Evolutionary conservation across 2,888 invertebrate genomes (phyloP), one percentile per base, ranked within the genome.

Genomic region (Drosophila mimetica): DNA sequence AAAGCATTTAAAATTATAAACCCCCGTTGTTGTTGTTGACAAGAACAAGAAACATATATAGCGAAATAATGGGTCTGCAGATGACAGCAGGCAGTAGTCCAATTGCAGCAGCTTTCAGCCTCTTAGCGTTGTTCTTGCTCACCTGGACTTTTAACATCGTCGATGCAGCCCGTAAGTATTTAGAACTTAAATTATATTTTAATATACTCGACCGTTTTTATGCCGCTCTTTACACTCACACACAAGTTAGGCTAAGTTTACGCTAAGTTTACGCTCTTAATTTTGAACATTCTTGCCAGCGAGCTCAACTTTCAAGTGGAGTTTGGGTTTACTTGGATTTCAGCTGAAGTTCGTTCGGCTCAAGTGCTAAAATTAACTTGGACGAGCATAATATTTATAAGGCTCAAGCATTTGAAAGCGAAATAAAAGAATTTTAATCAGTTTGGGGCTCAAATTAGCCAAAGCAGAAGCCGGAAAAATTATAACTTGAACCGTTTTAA

Each of bases 151-250:
- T 90, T 76, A 75, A 81, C 79, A 74, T 84, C 76, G 89, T 91
- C 78, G 89, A 91, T 90, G 91, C 91, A 90, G 89, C 89, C 89
- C 91, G 91, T 91, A 88, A 91, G 91, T 91, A 91, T 81, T 86
- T 44, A 41, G 28, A 37, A 32, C 25, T 8, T n/a, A 54, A 28
- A 16, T 58, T 20, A 25, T 16, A n/a, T 30, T 14, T 53, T 16
- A 16, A 16, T 14, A 8, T 20, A 25, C 20, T 46, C 11, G 44
- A 20, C 18, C n/a, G 25, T 51, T 46, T 28, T 34, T 46, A 55
- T 36, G 36, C 25, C 22, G 25, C 39, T 36, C 57, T 50, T 50
- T 57, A 32, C 37, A 32, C 39, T 50, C 50, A 32, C 37, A 32
- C 39, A 22, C 50, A 57, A 57, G 57, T 57, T 57, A 50, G 30